Conservation (phyloP, 2,797 vertebrate species). For the Remorina albescens region DNA sequence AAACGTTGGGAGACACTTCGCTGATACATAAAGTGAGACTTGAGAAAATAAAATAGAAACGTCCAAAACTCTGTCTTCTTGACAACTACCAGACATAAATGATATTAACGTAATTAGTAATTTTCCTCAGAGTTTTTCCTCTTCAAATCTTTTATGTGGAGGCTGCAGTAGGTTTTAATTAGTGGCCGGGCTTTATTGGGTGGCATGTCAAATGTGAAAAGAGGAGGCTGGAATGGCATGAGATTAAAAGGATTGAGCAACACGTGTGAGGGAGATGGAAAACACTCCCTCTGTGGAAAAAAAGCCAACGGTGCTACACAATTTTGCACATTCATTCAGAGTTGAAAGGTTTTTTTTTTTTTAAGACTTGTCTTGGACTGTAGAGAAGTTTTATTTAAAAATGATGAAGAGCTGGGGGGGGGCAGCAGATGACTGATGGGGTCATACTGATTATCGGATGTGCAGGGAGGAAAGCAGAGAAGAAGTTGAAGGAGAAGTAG, state of each 20-base stretch:
- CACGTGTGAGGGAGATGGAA: constrained; percentile 70
- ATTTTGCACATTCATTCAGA: constrained; percentile 69
- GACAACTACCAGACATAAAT: constrained; percentile 74
- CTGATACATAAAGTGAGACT: constrained; percentile 41
- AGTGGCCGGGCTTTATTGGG: constrained; percentile 80
- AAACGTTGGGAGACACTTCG: constrained; percentile 38
- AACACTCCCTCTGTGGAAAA: constrained; percentile 44
- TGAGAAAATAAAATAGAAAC: constrained; percentile 21
- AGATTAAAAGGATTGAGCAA: constrained; percentile 78
- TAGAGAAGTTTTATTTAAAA: constrained; percentile 32
- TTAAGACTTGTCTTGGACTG: constrained; percentile 15
- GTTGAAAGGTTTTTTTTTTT: constrained; percentile 38
- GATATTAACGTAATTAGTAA: constrained; percentile 73
- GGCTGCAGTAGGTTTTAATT: constrained; percentile 81
- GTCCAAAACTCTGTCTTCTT: constrained; percentile 63
- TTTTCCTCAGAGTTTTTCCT: constrained; percentile 67
- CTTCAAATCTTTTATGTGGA: constrained; percentile 68
- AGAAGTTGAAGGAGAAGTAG: too few relatives aligned
- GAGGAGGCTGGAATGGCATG: constrained; percentile 72
- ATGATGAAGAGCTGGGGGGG: constrained; percentile 42
- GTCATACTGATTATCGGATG: constrained; percentile 53
- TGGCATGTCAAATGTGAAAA: constrained; percentile 83
- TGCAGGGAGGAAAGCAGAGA: constrained; percentile 72
- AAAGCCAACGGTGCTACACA: constrained; percentile 64
- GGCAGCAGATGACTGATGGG: constrained; percentile 35